Percentiles rank a stretch among this genome's conserved stretches.
Conservation (phyloP, 2,113 vertebrate species). For the Pithys albifrons region DNA sequence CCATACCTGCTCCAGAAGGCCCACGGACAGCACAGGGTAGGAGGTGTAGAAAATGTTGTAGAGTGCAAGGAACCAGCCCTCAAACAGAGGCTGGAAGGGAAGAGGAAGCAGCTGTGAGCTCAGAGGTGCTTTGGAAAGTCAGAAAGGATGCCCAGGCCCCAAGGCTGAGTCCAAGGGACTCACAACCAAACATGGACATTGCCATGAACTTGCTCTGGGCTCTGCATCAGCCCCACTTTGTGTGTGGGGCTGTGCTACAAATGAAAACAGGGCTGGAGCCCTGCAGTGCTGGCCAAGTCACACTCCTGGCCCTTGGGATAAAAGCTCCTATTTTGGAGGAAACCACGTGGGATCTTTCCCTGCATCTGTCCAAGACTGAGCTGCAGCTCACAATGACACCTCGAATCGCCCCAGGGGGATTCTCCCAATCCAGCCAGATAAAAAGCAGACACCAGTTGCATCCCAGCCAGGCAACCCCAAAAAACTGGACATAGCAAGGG, state of each 20-base stretch:
- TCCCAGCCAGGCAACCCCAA: background rate
- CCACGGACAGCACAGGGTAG: slow-evolving; percentile 78
- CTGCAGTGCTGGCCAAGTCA: background rate
- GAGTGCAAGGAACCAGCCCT: slow-evolving; percentile 89
- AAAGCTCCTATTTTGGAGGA: background rate
- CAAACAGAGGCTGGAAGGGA: slow-evolving; percentile 81
- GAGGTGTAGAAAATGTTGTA: slow-evolving; percentile 86
- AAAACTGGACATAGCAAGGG: accelerated
- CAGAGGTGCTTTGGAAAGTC: background rate
- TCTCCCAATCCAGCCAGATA: background rate
- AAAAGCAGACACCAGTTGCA: background rate
- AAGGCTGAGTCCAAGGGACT: background rate
- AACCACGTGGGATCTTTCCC: background rate
- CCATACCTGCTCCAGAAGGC: slow-evolving; percentile 89
- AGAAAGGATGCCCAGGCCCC: background rate
- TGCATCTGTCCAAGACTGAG: background rate
- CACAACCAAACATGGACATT: background rate
- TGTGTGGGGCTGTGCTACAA: background rate
- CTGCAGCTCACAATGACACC: background rate
- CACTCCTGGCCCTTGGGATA: background rate
- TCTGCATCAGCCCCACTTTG: background rate
- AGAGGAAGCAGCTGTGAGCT: background rate
- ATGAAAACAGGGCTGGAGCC: background rate
- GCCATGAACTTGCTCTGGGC: background rate
- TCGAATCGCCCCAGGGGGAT: background rate